Conservation (phyloP, 2,888 invertebrate genomes). For the Bellardia pandia region DNA sequence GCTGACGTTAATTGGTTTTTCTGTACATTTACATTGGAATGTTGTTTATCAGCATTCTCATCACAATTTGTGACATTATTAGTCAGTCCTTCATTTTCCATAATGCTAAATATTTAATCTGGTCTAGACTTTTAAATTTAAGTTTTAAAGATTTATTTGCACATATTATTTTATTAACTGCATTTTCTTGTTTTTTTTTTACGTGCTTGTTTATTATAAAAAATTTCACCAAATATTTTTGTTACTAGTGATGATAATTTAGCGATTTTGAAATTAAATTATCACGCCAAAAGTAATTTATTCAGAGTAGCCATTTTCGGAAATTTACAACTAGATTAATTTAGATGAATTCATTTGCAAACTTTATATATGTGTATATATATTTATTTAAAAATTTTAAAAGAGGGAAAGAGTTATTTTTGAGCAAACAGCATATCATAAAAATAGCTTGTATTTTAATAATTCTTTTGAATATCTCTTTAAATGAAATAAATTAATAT, state of each 20-base stretch:
- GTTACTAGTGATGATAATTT: background rate
- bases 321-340: too few species aligned
- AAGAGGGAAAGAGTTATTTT: too few species aligned
- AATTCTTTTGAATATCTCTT: too few species aligned
- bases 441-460: too few species aligned
- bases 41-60: conserved; percentile 53
- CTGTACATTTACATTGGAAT: conserved; percentile 51
- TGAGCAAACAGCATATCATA: too few species aligned
- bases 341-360: too few species aligned
- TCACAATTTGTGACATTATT: conserved; percentile 32
- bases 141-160: conserved; percentile 38
- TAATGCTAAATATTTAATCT: conserved; percentile 1
- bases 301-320: background rate
- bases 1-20: conserved; percentile 49
- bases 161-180: conserved; percentile 69
- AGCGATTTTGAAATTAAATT: background rate
- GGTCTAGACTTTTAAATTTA: conserved; percentile 23
- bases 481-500: too few species aligned
- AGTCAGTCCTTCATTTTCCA: conserved; percentile 35
- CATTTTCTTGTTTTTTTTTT: conserved; percentile 16
- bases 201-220: conserved; percentile 53
- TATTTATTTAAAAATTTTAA: too few species aligned
- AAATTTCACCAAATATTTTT: conserved; percentile 55
- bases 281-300: background rate
- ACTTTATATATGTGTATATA: too few species aligned